Evolutionary conservation across 2,113 vertebrate species (phyloP).

Genomic region (Platysteira castanea): DNA sequence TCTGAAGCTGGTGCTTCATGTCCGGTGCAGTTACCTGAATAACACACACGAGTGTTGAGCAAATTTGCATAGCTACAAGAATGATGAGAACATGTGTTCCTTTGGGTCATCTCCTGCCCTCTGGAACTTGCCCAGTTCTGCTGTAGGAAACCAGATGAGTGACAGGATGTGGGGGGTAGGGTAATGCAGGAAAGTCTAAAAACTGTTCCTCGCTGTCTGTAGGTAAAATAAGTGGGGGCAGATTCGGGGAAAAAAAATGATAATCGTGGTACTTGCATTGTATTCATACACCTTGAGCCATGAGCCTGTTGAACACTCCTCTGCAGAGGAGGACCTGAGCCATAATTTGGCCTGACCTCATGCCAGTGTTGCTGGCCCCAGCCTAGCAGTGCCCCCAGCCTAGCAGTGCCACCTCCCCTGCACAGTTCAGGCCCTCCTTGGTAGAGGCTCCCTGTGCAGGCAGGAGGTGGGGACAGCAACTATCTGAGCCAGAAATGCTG

Average conservation of each 20-base stretch:
- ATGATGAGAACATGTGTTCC: neutral
- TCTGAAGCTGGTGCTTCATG: neutral
- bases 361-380: too few relatives aligned
- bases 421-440: too few relatives aligned
- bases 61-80: neutral
- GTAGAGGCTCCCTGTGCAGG: neutral
- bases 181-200: neutral
- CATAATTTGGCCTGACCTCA: rapidly evolving
- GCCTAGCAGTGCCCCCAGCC: neutral
- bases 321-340: neutral
- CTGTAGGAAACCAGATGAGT: neutral
- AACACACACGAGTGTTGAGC: neutral
- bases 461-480: neutral
- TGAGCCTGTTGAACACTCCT: neutral
- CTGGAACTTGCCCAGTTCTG: neutral
- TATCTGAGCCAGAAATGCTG: neutral
- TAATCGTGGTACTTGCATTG: rapidly evolving
- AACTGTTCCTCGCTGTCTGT: neutral
- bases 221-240: neutral
- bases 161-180: rapidly evolving
- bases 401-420: too few relatives aligned
- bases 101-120: neutral
- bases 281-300: rapidly evolving
- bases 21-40: neutral
- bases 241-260: neutral